A percentile compares a stretch with the other conserved stretches of the same genome.
phyloP scores from a whole-genome alignment of 2,113 vertebrate species.

The Maccullochella peelii region DNA sequence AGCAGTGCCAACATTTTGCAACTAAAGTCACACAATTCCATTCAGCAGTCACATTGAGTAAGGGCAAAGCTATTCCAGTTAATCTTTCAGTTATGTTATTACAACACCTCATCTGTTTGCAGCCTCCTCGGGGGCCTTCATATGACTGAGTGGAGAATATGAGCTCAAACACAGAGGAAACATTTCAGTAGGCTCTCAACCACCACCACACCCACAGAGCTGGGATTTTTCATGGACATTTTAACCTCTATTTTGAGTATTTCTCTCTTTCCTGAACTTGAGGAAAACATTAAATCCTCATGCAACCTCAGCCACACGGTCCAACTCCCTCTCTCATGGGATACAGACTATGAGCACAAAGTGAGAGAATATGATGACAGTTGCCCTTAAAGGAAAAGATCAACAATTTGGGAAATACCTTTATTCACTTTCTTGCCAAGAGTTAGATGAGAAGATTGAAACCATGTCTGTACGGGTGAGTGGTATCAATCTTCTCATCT shows the following conservation, averaged over 20 bases:
- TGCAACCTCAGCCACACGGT: constrained; percentile 19
- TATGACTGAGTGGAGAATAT: constrained; percentile 68
- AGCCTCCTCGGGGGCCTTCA: constrained; percentile 66
- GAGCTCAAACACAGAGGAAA: constrained; percentile 64
- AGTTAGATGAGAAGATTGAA: background rate
- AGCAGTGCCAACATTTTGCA: constrained; percentile 70
- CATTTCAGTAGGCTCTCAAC: constrained; percentile 50
- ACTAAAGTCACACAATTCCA: constrained; percentile 66
- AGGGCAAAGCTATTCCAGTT: constrained; percentile 69
- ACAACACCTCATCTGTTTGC: constrained; percentile 70
- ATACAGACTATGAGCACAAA: background rate
- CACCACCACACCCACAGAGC: constrained; percentile 68
- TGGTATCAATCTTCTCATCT: background rate
- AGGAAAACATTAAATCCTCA: constrained; percentile 37
- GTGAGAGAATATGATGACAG: background rate
- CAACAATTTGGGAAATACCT: background rate
- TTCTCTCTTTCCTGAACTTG: constrained; percentile 35
- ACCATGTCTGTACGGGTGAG: background rate
- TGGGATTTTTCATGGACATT: constrained; percentile 47
- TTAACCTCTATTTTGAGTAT: constrained; percentile 45
- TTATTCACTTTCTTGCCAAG: background rate
- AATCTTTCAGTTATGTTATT: constrained; percentile 67
- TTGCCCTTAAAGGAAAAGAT: constrained; percentile 1
- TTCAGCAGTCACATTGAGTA: constrained; percentile 69
- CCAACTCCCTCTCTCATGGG: constrained; percentile 36